Evolutionary conservation across 92 coral and sea anemone genomes (phyloP).

Genomic region (Paramuricea clavata): DNA sequence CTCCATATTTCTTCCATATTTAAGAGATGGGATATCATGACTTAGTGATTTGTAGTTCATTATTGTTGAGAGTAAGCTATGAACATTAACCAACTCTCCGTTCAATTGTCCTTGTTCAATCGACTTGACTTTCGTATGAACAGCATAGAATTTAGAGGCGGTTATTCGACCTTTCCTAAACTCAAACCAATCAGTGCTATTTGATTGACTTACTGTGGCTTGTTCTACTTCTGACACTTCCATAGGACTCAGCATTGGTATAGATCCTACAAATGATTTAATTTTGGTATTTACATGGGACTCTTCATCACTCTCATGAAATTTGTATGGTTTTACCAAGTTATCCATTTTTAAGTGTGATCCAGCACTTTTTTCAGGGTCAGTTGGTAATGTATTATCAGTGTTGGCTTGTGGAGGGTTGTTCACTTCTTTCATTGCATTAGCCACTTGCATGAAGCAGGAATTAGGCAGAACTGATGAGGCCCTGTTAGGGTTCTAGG

Average conservation of each 20-base stretch:
- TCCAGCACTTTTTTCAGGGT: too few relatives aligned
- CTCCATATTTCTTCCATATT: slow-evolving; percentile 8
- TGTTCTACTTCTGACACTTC: too few relatives aligned
- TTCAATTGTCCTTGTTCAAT: background rate
- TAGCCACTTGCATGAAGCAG: slow-evolving; percentile 11
- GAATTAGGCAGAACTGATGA: background rate
- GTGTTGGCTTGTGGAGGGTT: too few relatives aligned
- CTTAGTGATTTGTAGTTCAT: slow-evolving; percentile 3
- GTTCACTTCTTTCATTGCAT: background rate
- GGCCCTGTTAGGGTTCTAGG: too few relatives aligned
- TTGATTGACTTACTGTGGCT: too few relatives aligned
- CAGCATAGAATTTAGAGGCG: slow-evolving; percentile 9
- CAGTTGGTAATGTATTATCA: too few relatives aligned
- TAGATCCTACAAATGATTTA: too few relatives aligned
- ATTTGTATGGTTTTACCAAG: too few relatives aligned
- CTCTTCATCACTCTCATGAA: too few relatives aligned
- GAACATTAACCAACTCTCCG: background rate
- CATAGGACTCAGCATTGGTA: too few relatives aligned
- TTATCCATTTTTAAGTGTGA: too few relatives aligned
- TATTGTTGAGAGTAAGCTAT: background rate
- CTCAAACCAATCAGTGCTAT: slow-evolving; percentile 2
- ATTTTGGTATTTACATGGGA: too few relatives aligned
- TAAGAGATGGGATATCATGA: background rate
- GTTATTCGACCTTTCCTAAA: slow-evolving; percentile 3
- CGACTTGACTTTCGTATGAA: background rate